A percentile compares a stretch with the other conserved stretches of the same genome.
Conservation (phyloP, 2,113 vertebrate genomes). For the Cinclus mexicanus region DNA sequence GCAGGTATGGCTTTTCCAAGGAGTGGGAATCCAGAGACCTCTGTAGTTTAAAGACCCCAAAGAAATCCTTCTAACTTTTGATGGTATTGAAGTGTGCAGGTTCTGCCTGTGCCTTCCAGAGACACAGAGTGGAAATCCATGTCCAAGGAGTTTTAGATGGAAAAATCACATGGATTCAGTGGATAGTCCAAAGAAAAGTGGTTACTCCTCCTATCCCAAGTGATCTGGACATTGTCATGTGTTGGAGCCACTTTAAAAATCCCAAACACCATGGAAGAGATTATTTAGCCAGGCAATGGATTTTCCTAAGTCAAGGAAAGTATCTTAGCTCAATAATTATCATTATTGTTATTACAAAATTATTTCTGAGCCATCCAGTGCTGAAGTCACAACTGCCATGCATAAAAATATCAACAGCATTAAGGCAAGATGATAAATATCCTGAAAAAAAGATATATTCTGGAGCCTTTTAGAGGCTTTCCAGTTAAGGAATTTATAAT, state of each 20-base stretch:
- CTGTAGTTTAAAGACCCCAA: neutral
- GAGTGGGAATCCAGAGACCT: neutral
- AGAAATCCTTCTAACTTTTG: slow-evolving; percentile 15
- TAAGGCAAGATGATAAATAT: neutral
- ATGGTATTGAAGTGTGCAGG: neutral
- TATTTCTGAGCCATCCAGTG: neutral
- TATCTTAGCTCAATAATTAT: neutral
- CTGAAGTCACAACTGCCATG: neutral
- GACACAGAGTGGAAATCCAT: neutral
- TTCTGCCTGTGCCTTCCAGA: neutral
- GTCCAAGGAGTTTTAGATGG: neutral
- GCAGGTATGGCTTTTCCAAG: slow-evolving; percentile 58
- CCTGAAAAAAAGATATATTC: neutral
- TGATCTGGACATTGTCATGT: neutral
- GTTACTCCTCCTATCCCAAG: neutral
- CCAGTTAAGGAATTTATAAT: neutral
- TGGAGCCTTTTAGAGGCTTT: neutral
- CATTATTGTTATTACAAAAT: neutral
- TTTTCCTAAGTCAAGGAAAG: neutral
- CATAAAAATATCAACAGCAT: neutral
- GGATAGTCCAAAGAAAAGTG: neutral
- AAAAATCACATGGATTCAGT: neutral
- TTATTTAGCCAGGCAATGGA: neutral
- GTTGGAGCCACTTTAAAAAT: neutral
- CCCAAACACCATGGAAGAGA: neutral